Base-by-base conservation (phyloP, 2,888 invertebrate species). In the Caenorhabditis angaria region DNA sequence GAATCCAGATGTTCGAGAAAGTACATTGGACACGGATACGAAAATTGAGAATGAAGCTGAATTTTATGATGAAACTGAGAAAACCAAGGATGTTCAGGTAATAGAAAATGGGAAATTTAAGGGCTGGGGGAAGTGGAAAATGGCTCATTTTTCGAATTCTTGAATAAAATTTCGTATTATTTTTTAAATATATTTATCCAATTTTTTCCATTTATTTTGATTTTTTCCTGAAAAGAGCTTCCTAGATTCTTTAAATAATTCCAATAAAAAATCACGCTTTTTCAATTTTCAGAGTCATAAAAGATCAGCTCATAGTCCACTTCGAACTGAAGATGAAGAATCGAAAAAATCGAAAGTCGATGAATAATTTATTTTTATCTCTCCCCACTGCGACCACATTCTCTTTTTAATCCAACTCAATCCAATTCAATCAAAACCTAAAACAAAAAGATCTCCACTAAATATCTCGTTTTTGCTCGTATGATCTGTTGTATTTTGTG, bases 41-140 rank as follows among this genome's bases (percentile, higher is more conserved):
- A 91, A 95, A 78, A 94, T 99, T 85, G 93, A 94, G 2, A 94
- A 94, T 74, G 95, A 96, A 83, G 95, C 95, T 85, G 97, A 97
- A 87, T 93, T 94, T 77, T 90, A 90, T 4, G 90, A 92, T 77
- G 89, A 89, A 47, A 10, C 27, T 4, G 62, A 58, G 66, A 70
- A 50, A 22, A 22, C 50, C 18, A 50, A 50, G n/a, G 63, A 57
- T 14, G 3, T 51, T 29, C 72, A 76, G 51, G 73, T 73, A 63
- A 57, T 65, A 10, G 55, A 66, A 18, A 58, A 54, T 25, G 71
- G 35, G 5, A 60, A 58, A 12, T 59, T 20, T 20, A 57, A 58
- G 27, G 53, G 57, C 48, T 55, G 41, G 28, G 22, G 53, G 47
- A 41, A 24, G 24, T 32, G 18, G 29, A 24, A 32, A 27, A 41